A percentile compares a stretch with the other conserved stretches of the same genome.
These are phyloP conservation scores for Eurystomus glaucurus DNA, from an alignment of 2,797 vertebrate species.

Conservation along the genomic window DNA sequence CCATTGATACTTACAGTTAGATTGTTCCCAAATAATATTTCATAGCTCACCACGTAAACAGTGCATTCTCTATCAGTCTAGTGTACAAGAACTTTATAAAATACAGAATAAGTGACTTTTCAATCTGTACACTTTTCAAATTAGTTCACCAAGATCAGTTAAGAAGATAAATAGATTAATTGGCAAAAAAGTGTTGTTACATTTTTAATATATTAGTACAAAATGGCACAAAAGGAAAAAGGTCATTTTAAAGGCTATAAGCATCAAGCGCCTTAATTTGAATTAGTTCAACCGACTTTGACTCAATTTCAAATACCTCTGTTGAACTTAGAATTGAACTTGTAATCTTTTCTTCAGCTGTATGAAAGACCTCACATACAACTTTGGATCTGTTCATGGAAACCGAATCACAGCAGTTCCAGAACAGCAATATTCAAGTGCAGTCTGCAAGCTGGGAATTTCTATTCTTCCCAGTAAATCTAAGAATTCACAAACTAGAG, in stretches of 20 bases:
- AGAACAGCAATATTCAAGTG: slow-evolving; percentile 48
- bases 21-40: slow-evolving; percentile 67
- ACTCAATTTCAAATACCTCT: slow-evolving; percentile 8
- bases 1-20: slow-evolving; percentile 45
- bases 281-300: not conserved
- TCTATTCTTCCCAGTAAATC: slow-evolving; percentile 6
- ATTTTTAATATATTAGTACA: slow-evolving; percentile 71
- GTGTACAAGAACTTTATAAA: slow-evolving; percentile 77
- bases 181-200: slow-evolving; percentile 67
- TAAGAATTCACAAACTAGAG: slow-evolving; percentile 35
- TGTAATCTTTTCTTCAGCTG: not conserved
- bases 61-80: slow-evolving; percentile 58
- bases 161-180: slow-evolving; percentile 74
- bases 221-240: slow-evolving; percentile 68
- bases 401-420: slow-evolving; percentile 6
- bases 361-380: not conserved
- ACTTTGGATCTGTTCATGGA: not conserved
- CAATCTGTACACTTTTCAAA: slow-evolving; percentile 62
- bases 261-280: not conserved
- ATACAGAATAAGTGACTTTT: slow-evolving; percentile 67
- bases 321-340: slow-evolving; percentile 35
- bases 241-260: slow-evolving; percentile 45
- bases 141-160: slow-evolving; percentile 68
- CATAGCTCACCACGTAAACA: slow-evolving; percentile 66
- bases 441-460: slow-evolving; percentile 16